Evolutionary conservation across 2,888 invertebrate species (phyloP).

Genomic region (Euzetes globulus): DNA sequence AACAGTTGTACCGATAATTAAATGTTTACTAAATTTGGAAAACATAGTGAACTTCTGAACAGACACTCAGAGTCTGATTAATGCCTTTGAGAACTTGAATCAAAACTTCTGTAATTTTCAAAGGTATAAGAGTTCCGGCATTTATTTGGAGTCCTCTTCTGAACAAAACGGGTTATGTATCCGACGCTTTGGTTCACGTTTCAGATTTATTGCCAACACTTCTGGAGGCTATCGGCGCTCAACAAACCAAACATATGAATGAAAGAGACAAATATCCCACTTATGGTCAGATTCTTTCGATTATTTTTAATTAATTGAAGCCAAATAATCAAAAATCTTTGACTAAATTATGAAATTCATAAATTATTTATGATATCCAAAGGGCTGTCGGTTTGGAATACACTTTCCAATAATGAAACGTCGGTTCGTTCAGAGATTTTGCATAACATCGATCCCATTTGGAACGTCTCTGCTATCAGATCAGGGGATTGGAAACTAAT

Average conservation of each 20-base stretch:
- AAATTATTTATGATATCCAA: conserved; percentile 19
- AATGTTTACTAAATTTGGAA: background rate
- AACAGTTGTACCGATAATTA: conserved; percentile 40
- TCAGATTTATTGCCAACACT: conserved; percentile 49
- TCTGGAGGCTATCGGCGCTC: conserved; percentile 37
- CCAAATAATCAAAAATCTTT: background rate
- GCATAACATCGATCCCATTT: conserved; percentile 40
- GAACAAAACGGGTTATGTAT: conserved; percentile 42
- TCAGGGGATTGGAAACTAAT: conserved; percentile 39
- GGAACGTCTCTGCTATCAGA: conserved; percentile 39
- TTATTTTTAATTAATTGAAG: no score
- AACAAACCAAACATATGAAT: background rate
- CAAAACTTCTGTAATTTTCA: background rate
- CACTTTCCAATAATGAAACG: conserved; percentile 48
- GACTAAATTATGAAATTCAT: background rate
- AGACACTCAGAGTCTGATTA: background rate
- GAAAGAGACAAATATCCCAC: background rate
- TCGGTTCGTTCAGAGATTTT: conserved; percentile 56
- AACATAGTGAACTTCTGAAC: no score
- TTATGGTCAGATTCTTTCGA: conserved; percentile 9
- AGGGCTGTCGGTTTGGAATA: conserved; percentile 38
- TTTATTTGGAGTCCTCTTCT: conserved; percentile 47
- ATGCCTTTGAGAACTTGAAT: background rate
- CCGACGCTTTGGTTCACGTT: conserved; percentile 48
- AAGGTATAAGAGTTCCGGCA: conserved; percentile 44